Base-by-base conservation (phyloP, 2,113 vertebrate species). In the Dicentrarchus labrax region DNA sequence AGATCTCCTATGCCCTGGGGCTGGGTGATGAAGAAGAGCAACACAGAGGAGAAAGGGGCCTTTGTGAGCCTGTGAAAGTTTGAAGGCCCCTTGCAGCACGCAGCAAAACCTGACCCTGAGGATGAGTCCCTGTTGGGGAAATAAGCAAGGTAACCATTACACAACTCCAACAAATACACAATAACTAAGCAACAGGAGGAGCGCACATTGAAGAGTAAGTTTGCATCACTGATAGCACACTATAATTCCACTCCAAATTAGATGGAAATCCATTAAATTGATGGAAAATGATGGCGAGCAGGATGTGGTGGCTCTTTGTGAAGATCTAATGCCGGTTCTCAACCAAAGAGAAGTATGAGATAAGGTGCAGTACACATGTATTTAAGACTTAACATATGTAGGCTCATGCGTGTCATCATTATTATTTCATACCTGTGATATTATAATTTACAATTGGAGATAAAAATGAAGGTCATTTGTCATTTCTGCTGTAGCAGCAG, bases 21-120 rank as follows among this genome's bases (percentile, higher is more conserved):
- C 95, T 84, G 90, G 91, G 88, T 93, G 93, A 95, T 94, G 93
- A 91, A 94, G 94, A 94, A 93, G 92, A 95, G 94, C 92, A 95
- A 95, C 93, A 94, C 80, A 78, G 83, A 81, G 62, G 76, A 94
- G 90, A 96, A 96, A 90, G 79, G 78, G 78, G 77, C n/a, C 93
- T 94, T 95, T 96, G 95, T 95, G 74, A 72, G 39, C 15, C n/a
- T 73, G 80, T 47, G 12, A 86, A 91, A 85, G 78, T 91, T 88
- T 86, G 82, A 85, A 86, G 90, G 88, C 73, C 79, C 75, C 80
- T 89, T 9, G 76, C 70, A 88, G 88, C 78, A 91, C 76, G 76
- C 59, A 82, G 79, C 60, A 82, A 92, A 92, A 91, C 90, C 89
- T 78, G 71, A 88, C 65, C 77, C 71, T 81, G 61, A 85, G 12